Conservation (phyloP, 2,113 vertebrate species). For the Trogon surrucura region DNA sequence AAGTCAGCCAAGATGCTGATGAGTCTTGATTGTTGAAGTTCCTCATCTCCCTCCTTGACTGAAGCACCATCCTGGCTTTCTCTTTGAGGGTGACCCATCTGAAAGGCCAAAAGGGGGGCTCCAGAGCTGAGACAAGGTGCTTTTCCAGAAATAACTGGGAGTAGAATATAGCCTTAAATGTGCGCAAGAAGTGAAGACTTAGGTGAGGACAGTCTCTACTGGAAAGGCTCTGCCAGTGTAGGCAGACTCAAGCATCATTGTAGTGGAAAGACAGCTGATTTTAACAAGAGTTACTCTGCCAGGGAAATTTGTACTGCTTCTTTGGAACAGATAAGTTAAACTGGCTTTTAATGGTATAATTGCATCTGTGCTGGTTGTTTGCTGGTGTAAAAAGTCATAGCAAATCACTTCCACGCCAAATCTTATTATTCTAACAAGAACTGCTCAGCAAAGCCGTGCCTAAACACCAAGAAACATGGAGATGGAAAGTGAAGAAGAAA, state of each 20-base stretch:
- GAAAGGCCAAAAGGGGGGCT: background rate
- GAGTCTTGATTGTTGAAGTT: background rate
- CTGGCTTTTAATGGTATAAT: background rate
- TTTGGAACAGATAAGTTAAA: background rate
- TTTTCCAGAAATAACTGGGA: background rate
- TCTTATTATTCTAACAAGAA: background rate
- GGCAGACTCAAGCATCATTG: background rate
- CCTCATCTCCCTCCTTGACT: rapidly evolving
- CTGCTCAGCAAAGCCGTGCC: background rate
- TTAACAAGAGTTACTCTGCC: background rate
- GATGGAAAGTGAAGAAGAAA: background rate
- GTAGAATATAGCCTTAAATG: background rate
- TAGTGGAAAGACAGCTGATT: background rate
- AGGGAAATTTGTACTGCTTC: background rate
- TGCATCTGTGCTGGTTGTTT: background rate
- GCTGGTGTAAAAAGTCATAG: background rate
- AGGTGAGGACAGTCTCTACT: background rate
- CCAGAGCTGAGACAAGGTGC: background rate
- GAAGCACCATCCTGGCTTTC: background rate
- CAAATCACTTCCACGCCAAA: background rate
- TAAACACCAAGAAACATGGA: background rate
- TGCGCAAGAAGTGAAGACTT: background rate
- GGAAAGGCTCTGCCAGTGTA: background rate
- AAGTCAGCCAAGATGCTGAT: background rate
- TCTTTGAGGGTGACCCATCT: background rate